phyloP scores from a whole-genome alignment of 1,140 invertebrate species.

The Brachystomella parvula region DNA sequence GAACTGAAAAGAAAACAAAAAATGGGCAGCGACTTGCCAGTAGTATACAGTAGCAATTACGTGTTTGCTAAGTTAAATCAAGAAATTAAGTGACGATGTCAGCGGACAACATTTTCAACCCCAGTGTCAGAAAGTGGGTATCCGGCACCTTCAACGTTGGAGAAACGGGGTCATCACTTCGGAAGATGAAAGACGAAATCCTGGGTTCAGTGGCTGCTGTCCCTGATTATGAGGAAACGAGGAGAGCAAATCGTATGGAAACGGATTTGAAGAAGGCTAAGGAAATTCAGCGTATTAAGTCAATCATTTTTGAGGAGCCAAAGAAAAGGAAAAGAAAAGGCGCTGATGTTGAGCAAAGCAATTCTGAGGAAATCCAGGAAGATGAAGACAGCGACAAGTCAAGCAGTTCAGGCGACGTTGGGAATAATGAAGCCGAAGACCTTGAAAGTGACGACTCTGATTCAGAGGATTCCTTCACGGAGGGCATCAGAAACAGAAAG shows the following conservation, averaged over 20 bases:
- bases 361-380: background rate
- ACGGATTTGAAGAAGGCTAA: background rate
- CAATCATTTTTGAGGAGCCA: background rate
- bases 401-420: background rate
- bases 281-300: background rate
- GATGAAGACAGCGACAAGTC: background rate
- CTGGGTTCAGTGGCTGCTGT: background rate
- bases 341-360: background rate
- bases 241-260: background rate
- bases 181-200: background rate
- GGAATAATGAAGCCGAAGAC: background rate
- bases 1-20: no score
- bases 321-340: background rate
- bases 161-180: background rate
- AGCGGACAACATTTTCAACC: conserved; percentile 5
- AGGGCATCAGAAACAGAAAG: background rate
- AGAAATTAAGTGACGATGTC: no score
- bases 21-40: no score
- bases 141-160: background rate
- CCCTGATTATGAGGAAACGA: conserved; percentile 1
- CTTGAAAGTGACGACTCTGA: background rate
- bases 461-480: background rate
- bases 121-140: background rate
- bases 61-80: no score
- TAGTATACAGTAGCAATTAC: no score